Evolutionary conservation across 2,797 vertebrate species (phyloP), one percentile per base, ranked within the genome.

Genomic region (Pantherophis vulpinus): DNA sequence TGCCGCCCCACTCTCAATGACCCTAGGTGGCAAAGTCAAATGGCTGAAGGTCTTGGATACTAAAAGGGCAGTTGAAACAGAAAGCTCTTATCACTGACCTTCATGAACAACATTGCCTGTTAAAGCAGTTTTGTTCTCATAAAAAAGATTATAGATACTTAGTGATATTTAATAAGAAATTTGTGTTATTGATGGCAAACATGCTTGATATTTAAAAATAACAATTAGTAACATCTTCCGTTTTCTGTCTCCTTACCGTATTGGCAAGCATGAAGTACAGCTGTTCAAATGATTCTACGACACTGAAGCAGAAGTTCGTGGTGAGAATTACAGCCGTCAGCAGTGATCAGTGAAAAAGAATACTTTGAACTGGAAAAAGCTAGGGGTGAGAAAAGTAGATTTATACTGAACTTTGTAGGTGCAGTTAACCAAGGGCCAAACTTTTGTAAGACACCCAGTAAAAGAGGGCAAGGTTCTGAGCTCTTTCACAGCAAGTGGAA

Each of bases 331-430:
- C 93, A 95, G 93, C 96, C 97, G 95, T 95, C 91, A 96, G 96
- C 47, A 96, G 95, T 93, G 90, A 95, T 92, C 94, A 96, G 86
- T 94, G 96, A 95, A 95, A 96, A 96, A 93, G 93, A 94, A 89
- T 94, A 95, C 95, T 96, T 94, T 96, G 88, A 96, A 95, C 94
- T 96, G 96, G 95, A 95, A 94, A 95, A 90, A 87, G 96, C 94
- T 88, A 70, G 95, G 92, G 94, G 96, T 54, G 92, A 94, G 91
- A 95, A 95, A 97, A 97, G 97, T 92, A 92, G 89, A 91, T 87
- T 94, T 13, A 91, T 90, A 70, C 92, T 92, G 63, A 86, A 94
- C 60, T 94, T 83, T 89, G 88, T 93, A 47, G 58, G 42, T 86
- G 3, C 66, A 70, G 96, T 95, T 60, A 96, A 74, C 91, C 55